A percentile compares a stretch with the other conserved stretches of the same genome.
Evolutionary conservation across 2,113 vertebrate genomes (phyloP).

Genomic region (Cyanocitta stelleri): DNA sequence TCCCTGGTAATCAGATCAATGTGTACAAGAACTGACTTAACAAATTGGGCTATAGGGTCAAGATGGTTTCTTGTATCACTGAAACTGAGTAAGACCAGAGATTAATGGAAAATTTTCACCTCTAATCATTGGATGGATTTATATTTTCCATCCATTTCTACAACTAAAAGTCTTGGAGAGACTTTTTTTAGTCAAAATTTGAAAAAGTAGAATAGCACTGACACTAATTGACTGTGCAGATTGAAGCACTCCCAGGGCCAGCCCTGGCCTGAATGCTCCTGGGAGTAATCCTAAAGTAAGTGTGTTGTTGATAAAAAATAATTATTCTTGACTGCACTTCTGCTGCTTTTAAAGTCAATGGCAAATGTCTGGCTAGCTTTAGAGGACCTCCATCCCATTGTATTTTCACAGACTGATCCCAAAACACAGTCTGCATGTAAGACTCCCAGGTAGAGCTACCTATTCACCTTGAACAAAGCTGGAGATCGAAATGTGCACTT

Average conservation of each 20-base stretch:
- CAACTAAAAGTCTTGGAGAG: background rate
- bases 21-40: background rate
- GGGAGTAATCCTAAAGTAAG: background rate
- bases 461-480: background rate
- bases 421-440: background rate
- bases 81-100: background rate
- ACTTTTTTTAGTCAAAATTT: background rate
- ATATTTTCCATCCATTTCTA: background rate
- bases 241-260: background rate
- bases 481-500: background rate
- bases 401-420: background rate
- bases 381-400: background rate
- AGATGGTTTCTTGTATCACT: background rate
- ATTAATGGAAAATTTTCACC: conserved; percentile 31
- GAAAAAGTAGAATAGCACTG: background rate
- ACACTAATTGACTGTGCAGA: background rate
- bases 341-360: background rate
- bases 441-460: background rate
- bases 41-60: conserved; percentile 9
- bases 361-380: background rate
- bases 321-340: background rate
- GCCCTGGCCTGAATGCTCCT: background rate
- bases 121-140: background rate
- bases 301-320: background rate
- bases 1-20: conserved; percentile 12